Conservation (phyloP, 2,797 vertebrate genomes). For the Melanotaenia maccullochi region DNA sequence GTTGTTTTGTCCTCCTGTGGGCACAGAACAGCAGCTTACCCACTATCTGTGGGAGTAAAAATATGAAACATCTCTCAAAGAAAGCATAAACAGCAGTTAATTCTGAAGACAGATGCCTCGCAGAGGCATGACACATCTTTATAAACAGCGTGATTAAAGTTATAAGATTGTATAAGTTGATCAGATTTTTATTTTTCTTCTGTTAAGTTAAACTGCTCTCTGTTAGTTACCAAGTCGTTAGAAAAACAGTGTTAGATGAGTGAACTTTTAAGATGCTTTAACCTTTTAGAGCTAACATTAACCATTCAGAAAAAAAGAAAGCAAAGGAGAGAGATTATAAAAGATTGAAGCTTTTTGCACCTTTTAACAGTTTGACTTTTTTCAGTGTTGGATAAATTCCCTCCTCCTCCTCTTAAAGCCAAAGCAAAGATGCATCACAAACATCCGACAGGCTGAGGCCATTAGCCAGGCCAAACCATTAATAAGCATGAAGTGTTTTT, state of each 20-base stretch:
- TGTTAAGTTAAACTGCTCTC: background rate
- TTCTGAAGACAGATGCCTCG: background rate
- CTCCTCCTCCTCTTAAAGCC: constrained; percentile 30
- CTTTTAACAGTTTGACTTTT: constrained; percentile 49
- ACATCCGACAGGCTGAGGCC: constrained; percentile 37
- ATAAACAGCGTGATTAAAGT: background rate
- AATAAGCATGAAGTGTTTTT: constrained; percentile 58
- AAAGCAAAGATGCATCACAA: constrained; percentile 44
- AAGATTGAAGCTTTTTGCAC: constrained; percentile 51
- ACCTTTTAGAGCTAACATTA: constrained; percentile 17
- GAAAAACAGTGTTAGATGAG: constrained; percentile 7
- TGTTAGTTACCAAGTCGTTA: background rate
- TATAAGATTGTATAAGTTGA: background rate
- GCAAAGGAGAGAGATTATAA: constrained; percentile 10
- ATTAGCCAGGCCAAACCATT: constrained; percentile 52
- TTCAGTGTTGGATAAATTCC: constrained; percentile 27
- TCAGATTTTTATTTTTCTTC: background rate
- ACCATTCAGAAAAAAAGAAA: constrained; percentile 1
- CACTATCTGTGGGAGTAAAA: background rate
- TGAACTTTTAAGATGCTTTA: constrained; percentile 13
- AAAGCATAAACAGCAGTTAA: background rate
- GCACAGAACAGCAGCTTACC: background rate
- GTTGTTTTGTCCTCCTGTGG: background rate
- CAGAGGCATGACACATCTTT: background rate
- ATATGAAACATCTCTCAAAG: background rate